Evolutionary conservation across 2,888 invertebrate genomes (phyloP), one percentile per base, ranked within the genome.

Genomic region (Scelioninae gen. 2): DNA sequence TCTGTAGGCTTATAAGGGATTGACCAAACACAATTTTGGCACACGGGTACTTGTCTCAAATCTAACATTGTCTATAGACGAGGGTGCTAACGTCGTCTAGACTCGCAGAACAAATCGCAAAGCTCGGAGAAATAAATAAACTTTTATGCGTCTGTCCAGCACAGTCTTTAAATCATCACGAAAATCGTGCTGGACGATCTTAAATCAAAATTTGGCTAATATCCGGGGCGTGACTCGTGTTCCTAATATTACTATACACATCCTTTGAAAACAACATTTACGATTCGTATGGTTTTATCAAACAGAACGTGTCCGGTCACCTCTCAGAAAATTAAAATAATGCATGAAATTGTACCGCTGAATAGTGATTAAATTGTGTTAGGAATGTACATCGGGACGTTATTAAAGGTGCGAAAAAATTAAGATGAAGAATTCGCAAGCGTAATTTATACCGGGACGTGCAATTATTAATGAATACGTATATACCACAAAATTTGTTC

Each of bases 1-100:
- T 85, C 84, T 83, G 81, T 81, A 81, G 65, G 72, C 77, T 78
- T 75, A 76, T 76, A 74, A 76, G 75, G 75, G 77, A 77, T 78
- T 78, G 77, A 78, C 78, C 74, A 75, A 78, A 78, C 76, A 77
- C 75, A 76, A 76, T 78, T 78, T 79, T 65, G 68, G 71, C 71
- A 69, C 67, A 74, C 52, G 52, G n/a, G 65, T 67, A 52, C 76
- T 78, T 77, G 79, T 78, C 78, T 74, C 74, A 25, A 69, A 28
- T n/a, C 39, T 53, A 61, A 63, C 60, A 74, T 65, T 73, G 60
- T 79, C 79, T 82, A 82, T 81, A 82, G 82, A 82, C 78, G 81
- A 78, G 80, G 81, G 81, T 83, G 83, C 83, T 81, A 84, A 84
- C 83, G 81, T 80, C 81, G 78, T 76, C 71, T 46, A n/a, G 22